Percentiles rank a stretch among this genome's conserved stretches.
Conservation (phyloP, 2,888 invertebrate species). For the Campopleginae sp. region DNA sequence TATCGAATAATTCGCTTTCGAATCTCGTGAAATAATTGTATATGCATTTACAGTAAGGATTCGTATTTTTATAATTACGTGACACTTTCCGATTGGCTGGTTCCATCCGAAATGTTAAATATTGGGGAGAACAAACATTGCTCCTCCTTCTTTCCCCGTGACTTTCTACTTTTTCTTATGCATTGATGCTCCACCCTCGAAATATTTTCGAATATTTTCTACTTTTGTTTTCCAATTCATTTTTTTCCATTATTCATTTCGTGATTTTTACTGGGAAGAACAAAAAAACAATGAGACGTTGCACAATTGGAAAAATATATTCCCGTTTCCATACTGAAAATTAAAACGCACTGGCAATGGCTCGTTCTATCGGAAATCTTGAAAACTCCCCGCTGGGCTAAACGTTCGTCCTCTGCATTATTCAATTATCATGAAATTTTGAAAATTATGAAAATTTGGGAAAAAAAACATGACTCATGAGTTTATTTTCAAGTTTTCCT, state of each 20-base stretch:
- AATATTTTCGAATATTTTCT: background rate
- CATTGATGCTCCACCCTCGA: background rate
- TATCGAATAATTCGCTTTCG: background rate
- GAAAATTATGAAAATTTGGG: background rate
- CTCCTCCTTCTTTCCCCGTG: background rate
- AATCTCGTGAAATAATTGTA: constrained; percentile 16
- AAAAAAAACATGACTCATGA: too few species aligned
- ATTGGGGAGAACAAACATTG: background rate
- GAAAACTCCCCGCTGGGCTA: background rate
- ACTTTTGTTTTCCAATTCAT: background rate
- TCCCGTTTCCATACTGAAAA: background rate
- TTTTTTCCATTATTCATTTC: background rate
- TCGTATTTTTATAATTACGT: constrained; percentile 43
- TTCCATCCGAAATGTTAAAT: constrained; percentile 37
- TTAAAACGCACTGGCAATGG: background rate
- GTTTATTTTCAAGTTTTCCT: too few species aligned
- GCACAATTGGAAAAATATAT: background rate
- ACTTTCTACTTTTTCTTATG: background rate
- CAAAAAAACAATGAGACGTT: background rate
- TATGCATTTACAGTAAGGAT: constrained; percentile 18
- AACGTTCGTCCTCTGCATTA: background rate
- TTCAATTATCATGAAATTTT: background rate
- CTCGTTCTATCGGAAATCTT: background rate
- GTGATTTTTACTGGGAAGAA: background rate
- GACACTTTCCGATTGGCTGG: constrained; percentile 38